Conservation (phyloP, 2,797 vertebrate species). For the Malurus leucopterus region DNA sequence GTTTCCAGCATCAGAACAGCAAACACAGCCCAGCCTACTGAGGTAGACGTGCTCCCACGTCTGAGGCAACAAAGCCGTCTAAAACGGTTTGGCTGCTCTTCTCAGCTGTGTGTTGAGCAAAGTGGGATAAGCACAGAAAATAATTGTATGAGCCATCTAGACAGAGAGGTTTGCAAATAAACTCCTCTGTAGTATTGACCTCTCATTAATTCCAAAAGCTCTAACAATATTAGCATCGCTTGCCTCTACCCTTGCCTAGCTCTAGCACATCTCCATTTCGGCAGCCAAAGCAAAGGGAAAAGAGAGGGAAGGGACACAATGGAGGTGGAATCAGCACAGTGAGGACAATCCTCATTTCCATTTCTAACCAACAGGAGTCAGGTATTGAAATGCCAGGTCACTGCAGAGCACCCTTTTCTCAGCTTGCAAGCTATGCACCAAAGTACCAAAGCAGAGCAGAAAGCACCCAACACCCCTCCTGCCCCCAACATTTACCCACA, state of each 20-base stretch:
- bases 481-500: rapidly evolving
- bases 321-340: background rate
- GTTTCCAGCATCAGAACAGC: background rate
- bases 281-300: background rate
- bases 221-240: rapidly evolving
- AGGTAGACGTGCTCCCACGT: background rate
- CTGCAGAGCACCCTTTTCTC: background rate
- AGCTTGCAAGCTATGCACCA: background rate
- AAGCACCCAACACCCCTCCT: background rate
- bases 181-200: background rate
- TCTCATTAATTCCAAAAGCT: background rate
- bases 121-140: background rate
- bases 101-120: background rate
- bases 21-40: background rate
- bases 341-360: rapidly evolving
- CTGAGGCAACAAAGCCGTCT: background rate
- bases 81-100: background rate
- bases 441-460: background rate
- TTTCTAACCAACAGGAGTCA: background rate
- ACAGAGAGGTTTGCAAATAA: background rate
- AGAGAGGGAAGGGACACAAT: background rate
- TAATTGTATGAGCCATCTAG: background rate
- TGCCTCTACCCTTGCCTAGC: background rate
- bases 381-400: background rate
- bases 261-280: background rate